Percentiles rank a stretch among this genome's conserved stretches.
phyloP scores from a whole-genome alignment of 1,140 invertebrate species.

The Drosophila ogumai region DNA sequence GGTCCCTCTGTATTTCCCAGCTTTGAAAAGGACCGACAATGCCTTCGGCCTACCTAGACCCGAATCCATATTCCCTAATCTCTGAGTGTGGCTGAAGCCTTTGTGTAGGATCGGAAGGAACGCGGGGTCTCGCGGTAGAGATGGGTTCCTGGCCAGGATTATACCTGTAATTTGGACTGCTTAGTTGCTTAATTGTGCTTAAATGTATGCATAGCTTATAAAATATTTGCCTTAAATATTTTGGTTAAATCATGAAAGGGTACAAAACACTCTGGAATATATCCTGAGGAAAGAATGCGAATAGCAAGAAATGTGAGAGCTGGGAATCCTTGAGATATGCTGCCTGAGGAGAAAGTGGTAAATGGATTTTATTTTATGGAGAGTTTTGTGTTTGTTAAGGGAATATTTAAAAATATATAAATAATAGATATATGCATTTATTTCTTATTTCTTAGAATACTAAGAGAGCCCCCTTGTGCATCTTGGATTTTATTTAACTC shows the following conservation, averaged over 20 bases:
- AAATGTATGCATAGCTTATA: constrained; percentile 75
- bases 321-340: not conserved
- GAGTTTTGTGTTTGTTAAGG: not conserved
- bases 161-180: constrained; percentile 66
- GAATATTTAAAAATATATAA: not conserved
- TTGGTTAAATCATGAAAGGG: constrained; percentile 76
- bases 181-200: constrained; percentile 79
- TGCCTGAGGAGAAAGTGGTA: constrained; percentile 1
- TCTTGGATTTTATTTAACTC: not conserved
- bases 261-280: constrained; percentile 30
- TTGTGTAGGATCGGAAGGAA: constrained; percentile 23
- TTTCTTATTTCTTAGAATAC: not conserved
- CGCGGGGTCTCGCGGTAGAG: constrained; percentile 11
- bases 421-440: not conserved
- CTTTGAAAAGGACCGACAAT: constrained; percentile 63
- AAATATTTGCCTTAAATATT: constrained; percentile 82
- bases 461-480: no score
- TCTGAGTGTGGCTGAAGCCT: constrained; percentile 28
- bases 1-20: constrained; percentile 25
- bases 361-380: not conserved
- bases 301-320: not conserved
- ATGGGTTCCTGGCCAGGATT: constrained; percentile 57
- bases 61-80: constrained; percentile 13
- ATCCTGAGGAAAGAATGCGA: not conserved
- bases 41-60: constrained; percentile 54